These are phyloP conservation scores for Hipposideros larvatus DNA, from an alignment of 2,797 vertebrate species.

Conservation along the genomic window DNA sequence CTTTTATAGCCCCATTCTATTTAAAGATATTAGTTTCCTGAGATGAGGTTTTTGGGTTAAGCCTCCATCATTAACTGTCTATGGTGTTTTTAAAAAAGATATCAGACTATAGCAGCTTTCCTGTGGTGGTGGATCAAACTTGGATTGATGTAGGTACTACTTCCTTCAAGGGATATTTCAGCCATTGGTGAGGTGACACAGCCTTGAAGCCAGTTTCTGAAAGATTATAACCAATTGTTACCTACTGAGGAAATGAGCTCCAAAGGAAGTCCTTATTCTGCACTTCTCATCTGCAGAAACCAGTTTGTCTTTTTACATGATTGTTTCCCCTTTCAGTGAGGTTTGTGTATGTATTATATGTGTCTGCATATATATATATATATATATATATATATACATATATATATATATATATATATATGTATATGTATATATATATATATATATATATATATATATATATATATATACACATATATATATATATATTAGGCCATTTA, in stretches of 20 bases:
- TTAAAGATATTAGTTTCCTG: not conserved
- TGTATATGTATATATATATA: not conserved
- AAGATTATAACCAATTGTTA: not conserved
- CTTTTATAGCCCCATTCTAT: not conserved
- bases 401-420: too few species aligned
- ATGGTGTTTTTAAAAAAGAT: constrained; percentile 12
- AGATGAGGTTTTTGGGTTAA: constrained; percentile 13
- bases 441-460: not conserved
- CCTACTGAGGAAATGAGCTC: not conserved
- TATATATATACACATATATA: too few species aligned
- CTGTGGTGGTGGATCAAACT: not conserved
- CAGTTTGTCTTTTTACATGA: constrained; percentile 5
- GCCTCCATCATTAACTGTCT: not conserved
- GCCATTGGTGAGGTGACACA: not conserved
- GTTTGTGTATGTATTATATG: not conserved
- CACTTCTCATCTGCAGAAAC: not conserved
- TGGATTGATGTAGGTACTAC: not conserved
- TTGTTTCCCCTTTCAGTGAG: not conserved
- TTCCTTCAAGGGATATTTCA: constrained; percentile 27
- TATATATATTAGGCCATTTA: not conserved
- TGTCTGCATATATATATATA: not conserved
- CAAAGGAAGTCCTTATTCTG: not conserved
- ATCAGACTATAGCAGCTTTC: not conserved
- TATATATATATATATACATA: not conserved
- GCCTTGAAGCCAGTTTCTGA: not conserved